These are phyloP conservation scores for Neopelma chrysocephalum DNA, from an alignment of 2,797 vertebrate genomes.

Conservation along the genomic window DNA sequence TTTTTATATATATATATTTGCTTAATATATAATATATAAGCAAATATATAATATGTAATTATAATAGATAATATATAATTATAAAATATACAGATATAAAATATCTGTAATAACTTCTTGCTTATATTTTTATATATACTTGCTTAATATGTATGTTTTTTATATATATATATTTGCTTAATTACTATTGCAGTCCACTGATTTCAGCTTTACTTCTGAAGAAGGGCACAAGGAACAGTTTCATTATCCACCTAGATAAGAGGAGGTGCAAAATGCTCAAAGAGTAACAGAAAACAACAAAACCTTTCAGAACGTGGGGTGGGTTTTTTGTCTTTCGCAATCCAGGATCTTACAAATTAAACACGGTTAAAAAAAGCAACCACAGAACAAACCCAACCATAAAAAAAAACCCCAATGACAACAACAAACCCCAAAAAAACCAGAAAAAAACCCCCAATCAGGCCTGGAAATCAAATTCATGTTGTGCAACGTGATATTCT, in stretches of 20 bases:
- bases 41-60: too few species aligned
- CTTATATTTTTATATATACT: too few species aligned
- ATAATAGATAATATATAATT: too few species aligned
- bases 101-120: too few species aligned
- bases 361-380: neutral
- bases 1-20: too few species aligned
- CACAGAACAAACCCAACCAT: neutral
- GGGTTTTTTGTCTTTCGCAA: neutral
- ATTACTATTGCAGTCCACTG: neutral
- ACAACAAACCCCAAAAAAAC: neutral
- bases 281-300: neutral
- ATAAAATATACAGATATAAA: too few species aligned
- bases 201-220: neutral
- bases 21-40: too few species aligned
- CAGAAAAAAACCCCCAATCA: neutral
- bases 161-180: neutral
- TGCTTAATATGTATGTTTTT: too few species aligned
- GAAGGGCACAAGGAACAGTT: neutral
- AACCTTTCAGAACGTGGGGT: neutral
- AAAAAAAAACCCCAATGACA: neutral
- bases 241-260: neutral
- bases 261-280: neutral
- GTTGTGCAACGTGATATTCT: neutral
- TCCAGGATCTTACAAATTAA: neutral
- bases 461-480: constrained; percentile 24